phyloP scores from a whole-genome alignment of 2,888 invertebrate genomes.

The Agriopis aurantiaria region DNA sequence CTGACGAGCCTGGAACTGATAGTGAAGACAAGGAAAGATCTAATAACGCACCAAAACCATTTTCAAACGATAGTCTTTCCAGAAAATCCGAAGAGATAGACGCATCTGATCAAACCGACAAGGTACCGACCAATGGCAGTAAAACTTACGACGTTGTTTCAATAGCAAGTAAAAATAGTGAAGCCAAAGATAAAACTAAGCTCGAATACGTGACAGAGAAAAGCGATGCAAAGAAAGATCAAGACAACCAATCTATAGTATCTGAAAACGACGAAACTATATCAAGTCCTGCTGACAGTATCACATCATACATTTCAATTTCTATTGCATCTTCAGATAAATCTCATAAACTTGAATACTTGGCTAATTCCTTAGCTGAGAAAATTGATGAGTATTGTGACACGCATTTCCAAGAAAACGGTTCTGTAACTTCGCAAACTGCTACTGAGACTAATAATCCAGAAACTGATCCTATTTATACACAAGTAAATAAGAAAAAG shows the following conservation, averaged over 20 bases:
- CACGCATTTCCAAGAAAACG: constrained; percentile 75
- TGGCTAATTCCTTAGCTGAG: constrained; percentile 82
- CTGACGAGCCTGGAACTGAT: constrained; percentile 75
- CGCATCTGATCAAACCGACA: constrained; percentile 56
- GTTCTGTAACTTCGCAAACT: constrained; percentile 64
- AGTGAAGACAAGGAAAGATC: constrained; percentile 70
- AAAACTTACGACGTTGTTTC: constrained; percentile 69
- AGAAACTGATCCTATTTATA: constrained; percentile 76
- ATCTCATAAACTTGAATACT: constrained; percentile 81
- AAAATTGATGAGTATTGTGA: constrained; percentile 85
- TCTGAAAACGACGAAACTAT: constrained; percentile 83
- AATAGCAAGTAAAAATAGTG: constrained; percentile 59
- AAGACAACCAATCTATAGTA: constrained; percentile 70
- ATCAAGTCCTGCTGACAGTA: constrained; percentile 81
- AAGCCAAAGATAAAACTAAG: constrained; percentile 50
- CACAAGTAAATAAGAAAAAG: constrained; percentile 81
- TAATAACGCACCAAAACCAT: constrained; percentile 80
- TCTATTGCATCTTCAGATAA: constrained; percentile 83
- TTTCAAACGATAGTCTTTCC: constrained; percentile 78
- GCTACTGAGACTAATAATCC: constrained; percentile 62
- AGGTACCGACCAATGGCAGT: constrained; percentile 52
- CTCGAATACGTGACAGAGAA: constrained; percentile 35
- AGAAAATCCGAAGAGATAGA: constrained; percentile 67
- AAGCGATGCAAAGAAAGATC: constrained; percentile 56
- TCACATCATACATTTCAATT: constrained; percentile 84